Percentiles rank a stretch among this genome's conserved stretches.
Evolutionary conservation across 2,888 invertebrate species (phyloP).

Genomic region (Dasysyrphus tricinctus): DNA sequence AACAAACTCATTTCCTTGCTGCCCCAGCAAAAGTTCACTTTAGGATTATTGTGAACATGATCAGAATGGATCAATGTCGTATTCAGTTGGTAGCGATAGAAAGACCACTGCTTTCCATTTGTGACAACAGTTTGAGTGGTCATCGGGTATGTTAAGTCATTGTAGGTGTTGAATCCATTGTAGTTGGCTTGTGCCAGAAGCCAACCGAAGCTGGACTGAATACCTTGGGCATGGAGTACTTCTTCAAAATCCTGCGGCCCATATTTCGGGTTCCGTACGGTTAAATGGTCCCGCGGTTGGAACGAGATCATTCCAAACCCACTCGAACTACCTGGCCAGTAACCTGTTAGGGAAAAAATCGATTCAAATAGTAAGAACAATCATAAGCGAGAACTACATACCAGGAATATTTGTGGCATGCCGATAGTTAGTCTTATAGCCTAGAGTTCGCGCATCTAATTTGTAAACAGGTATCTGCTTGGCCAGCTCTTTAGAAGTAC

Average conservation of each 20-base stretch:
- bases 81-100: conserved; percentile 96
- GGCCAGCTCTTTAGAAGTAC: conserved; percentile 84
- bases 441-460: conserved; percentile 87
- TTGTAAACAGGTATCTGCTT: conserved; percentile 85
- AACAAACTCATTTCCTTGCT: conserved; percentile 89
- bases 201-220: conserved; percentile 92
- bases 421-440: conserved; percentile 85
- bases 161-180: conserved; percentile 94
- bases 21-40: conserved; percentile 92
- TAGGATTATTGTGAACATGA: conserved; percentile 87
- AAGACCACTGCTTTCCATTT: conserved; percentile 93
- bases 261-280: conserved; percentile 83
- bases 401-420: conserved; percentile 91
- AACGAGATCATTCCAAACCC: conserved; percentile 92
- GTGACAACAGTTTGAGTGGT: conserved; percentile 94
- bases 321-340: conserved; percentile 92
- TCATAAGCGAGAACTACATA: conserved; percentile 78
- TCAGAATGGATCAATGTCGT: conserved; percentile 89
- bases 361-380: background rate
- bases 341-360: conserved; percentile 84
- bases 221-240: conserved; percentile 89
- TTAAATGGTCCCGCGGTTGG: conserved; percentile 87
- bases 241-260: conserved; percentile 86
- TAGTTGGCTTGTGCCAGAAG: conserved; percentile 90
- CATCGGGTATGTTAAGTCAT: conserved; percentile 95